These are phyloP conservation scores for Chrysopa pallens DNA, from an alignment of 1,140 invertebrate genomes.

Conservation along the genomic window DNA sequence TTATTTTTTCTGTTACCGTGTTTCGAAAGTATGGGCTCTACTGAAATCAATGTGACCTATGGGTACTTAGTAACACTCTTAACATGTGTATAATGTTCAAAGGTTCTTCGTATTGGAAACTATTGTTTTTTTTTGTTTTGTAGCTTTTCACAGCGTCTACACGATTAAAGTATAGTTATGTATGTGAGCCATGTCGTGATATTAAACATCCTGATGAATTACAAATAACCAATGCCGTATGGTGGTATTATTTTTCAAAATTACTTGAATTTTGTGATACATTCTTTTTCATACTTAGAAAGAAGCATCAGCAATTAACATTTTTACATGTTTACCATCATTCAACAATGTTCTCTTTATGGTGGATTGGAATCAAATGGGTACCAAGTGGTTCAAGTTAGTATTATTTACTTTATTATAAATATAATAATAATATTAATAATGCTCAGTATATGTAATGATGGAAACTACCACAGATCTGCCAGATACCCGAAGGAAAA, in stretches of 20 bases:
- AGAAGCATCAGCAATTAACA: conserved; percentile 72
- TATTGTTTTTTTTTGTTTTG: conserved; percentile 19
- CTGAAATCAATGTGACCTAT: too few relatives aligned
- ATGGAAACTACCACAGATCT: too few relatives aligned
- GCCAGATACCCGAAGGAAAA: too few relatives aligned
- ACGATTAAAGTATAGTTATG: conserved; percentile 67
- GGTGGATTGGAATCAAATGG: conserved; percentile 96
- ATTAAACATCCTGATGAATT: conserved; percentile 66
- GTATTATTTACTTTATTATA: conserved; percentile 20
- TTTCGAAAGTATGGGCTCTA: too few relatives aligned
- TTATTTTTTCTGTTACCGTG: too few relatives aligned
- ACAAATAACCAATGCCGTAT: conserved; percentile 75
- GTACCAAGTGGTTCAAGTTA: conserved; percentile 85
- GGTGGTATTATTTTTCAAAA: conserved; percentile 96
- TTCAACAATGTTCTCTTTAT: conserved; percentile 78
- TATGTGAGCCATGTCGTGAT: conserved; percentile 75
- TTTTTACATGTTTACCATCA: conserved; percentile 88
- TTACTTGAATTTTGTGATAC: conserved; percentile 87
- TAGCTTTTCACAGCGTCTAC: conserved; percentile 57
- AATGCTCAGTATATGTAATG: too few relatives aligned
- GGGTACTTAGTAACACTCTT: too few relatives aligned
- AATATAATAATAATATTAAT: too few relatives aligned
- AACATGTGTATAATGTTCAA: too few relatives aligned
- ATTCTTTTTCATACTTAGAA: conserved; percentile 75
- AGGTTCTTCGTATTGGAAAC: too few relatives aligned